Evolutionary conservation across 2,888 invertebrate species (phyloP).

Genomic region (Lucinisca nassula): DNA sequence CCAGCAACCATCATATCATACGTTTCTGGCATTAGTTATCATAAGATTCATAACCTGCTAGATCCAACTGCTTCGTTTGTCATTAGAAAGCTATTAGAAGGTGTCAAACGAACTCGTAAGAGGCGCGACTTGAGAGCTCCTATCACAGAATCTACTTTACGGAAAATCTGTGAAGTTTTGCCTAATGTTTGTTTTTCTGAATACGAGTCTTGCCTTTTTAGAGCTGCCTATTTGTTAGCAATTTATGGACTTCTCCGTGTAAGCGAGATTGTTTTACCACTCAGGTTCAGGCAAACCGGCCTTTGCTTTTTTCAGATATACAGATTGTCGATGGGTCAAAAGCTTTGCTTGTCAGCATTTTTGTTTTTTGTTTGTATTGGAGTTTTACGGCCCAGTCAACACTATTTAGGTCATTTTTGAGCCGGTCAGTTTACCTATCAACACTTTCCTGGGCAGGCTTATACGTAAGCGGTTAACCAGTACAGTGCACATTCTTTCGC

Average conservation of each 20-base stretch:
- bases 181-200: background rate
- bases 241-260: background rate
- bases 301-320: background rate
- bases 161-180: background rate
- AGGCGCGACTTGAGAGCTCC: slow-evolving; percentile 18
- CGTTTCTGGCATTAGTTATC: too few species aligned
- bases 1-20: slow-evolving; percentile 17
- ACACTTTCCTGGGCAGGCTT: too few species aligned
- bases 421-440: too few species aligned
- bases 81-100: slow-evolving; percentile 28
- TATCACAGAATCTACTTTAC: slow-evolving; percentile 6
- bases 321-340: background rate
- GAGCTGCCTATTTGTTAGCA: slow-evolving; percentile 91
- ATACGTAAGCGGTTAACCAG: too few species aligned
- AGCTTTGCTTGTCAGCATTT: background rate
- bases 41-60: background rate
- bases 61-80: slow-evolving; percentile 6
- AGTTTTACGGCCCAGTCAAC: too few species aligned
- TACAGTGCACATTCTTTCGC: too few species aligned
- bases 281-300: background rate
- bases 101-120: slow-evolving; percentile 3
- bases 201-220: background rate
- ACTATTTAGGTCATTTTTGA: too few species aligned
- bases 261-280: background rate
- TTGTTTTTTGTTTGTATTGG: too few species aligned